These are phyloP conservation scores for Lordiphosa clarofinis DNA, from an alignment of 1,140 invertebrate genomes.

Conservation along the genomic window DNA sequence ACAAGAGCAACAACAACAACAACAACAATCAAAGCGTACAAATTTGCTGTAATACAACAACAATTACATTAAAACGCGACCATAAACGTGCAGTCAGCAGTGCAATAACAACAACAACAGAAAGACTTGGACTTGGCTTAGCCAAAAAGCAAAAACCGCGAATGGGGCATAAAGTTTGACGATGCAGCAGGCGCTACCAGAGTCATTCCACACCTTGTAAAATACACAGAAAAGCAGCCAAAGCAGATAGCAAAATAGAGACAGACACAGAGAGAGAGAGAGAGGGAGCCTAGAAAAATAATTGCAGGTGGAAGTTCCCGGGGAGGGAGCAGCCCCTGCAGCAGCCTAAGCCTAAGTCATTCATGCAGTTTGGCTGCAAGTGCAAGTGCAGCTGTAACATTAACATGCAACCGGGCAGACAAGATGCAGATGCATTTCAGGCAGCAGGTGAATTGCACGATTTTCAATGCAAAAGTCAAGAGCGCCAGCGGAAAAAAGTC, in stretches of 20 bases:
- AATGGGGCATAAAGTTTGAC: constrained; percentile 47
- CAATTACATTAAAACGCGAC: constrained; percentile 78
- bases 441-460: constrained; percentile 78
- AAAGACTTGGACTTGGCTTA: constrained; percentile 34
- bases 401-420: constrained; percentile 64
- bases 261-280: constrained; percentile 27
- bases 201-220: constrained; percentile 78
- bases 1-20: constrained; percentile 45
- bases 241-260: constrained; percentile 17
- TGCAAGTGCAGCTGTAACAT: constrained; percentile 76
- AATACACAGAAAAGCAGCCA: constrained; percentile 65
- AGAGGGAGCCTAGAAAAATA: constrained; percentile 73
- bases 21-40: constrained; percentile 60
- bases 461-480: constrained; percentile 78
- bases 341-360: constrained; percentile 59
- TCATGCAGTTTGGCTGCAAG: constrained; percentile 67
- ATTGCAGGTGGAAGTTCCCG: constrained; percentile 58
- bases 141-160: constrained; percentile 29
- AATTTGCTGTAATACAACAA: constrained; percentile 77
- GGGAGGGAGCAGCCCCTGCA: constrained; percentile 18
- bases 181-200: constrained; percentile 68
- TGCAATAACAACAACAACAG: constrained; percentile 15
- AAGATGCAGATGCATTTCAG: constrained; percentile 71
- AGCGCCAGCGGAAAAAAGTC: constrained; percentile 76
- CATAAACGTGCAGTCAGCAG: constrained; percentile 59